A percentile compares a stretch with the other conserved stretches of the same genome.
Conservation (phyloP, 2,888 invertebrate species). For the Sisyra nigra region DNA sequence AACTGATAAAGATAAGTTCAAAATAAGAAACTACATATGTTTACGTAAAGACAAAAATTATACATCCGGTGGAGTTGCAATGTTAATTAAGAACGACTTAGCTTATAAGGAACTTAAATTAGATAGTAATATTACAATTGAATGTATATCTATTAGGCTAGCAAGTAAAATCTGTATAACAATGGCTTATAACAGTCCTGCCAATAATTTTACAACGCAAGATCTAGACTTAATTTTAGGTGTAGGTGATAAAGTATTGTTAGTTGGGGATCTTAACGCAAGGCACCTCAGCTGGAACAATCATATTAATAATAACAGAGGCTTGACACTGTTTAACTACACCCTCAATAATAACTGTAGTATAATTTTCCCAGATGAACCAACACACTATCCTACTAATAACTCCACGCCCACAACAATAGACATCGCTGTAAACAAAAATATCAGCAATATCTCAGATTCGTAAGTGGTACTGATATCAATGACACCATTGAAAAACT, state of each 20-base stretch:
- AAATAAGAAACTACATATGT: constrained; percentile 12
- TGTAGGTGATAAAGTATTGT: constrained; percentile 12
- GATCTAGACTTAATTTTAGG: constrained; percentile 11
- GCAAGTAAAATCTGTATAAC: constrained; percentile 10
- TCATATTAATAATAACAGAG: constrained; percentile 13
- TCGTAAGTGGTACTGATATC: too few species aligned
- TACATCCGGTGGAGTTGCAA: constrained; percentile 12
- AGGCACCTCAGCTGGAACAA: constrained; percentile 14
- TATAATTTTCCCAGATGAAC: constrained; percentile 13
- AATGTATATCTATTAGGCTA: constrained; percentile 12
- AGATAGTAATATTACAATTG: constrained; percentile 6
- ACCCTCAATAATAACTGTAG: constrained; percentile 11
- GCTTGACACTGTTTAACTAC: constrained; percentile 11
- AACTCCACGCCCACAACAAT: constrained; percentile 14
- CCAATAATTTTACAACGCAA: constrained; percentile 8
- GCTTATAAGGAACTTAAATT: neutral
- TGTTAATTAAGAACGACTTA: constrained; percentile 13
- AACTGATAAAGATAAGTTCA: constrained; percentile 10
- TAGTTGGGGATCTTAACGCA: constrained; percentile 15
- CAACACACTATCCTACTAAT: constrained; percentile 14
- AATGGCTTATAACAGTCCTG: constrained; percentile 13
- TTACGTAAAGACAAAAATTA: constrained; percentile 12
- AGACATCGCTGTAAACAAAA: constrained; percentile 16
- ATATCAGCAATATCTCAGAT: constrained; percentile 10
- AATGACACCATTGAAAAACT: too few species aligned